These are phyloP conservation scores for Coecobrya sp. DNA, from an alignment of 2,888 invertebrate genomes.

Conservation along the genomic window DNA sequence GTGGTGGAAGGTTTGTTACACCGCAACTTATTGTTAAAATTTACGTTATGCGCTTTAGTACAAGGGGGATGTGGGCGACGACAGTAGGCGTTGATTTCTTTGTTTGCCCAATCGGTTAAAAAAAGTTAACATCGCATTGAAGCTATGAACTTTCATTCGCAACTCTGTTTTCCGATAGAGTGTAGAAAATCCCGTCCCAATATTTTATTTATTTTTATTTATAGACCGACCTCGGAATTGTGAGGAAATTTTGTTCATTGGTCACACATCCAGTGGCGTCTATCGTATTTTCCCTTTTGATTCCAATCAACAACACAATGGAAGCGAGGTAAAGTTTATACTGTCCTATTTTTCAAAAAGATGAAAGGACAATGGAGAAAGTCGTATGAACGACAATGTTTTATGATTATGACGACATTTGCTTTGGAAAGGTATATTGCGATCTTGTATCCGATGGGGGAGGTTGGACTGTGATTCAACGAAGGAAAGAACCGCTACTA, in stretches of 20 bases:
- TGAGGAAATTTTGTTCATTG: slow-evolving; percentile 79
- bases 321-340: slow-evolving; percentile 75
- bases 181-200: not conserved
- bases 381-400: not conserved
- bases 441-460: slow-evolving; percentile 82
- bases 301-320: slow-evolving; percentile 40
- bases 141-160: not conserved
- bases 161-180: not conserved
- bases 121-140: too few species aligned
- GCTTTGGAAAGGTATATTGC: slow-evolving; percentile 83
- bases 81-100: too few species aligned
- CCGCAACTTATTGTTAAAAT: too few species aligned
- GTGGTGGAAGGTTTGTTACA: too few species aligned
- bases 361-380: not conserved
- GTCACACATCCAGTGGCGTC: slow-evolving; percentile 81
- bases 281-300: slow-evolving; percentile 83
- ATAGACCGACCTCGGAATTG: slow-evolving; percentile 82
- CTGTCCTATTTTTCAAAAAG: not conserved
- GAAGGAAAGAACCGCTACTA: slow-evolving; percentile 76
- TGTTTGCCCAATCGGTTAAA: too few species aligned
- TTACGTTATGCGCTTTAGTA: too few species aligned
- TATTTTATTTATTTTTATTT: not conserved
- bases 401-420: slow-evolving; percentile 2
- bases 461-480: slow-evolving; percentile 85
- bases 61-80: too few species aligned